phyloP scores from a whole-genome alignment of 2,797 vertebrate species.

The Lepus oiostolus region DNA sequence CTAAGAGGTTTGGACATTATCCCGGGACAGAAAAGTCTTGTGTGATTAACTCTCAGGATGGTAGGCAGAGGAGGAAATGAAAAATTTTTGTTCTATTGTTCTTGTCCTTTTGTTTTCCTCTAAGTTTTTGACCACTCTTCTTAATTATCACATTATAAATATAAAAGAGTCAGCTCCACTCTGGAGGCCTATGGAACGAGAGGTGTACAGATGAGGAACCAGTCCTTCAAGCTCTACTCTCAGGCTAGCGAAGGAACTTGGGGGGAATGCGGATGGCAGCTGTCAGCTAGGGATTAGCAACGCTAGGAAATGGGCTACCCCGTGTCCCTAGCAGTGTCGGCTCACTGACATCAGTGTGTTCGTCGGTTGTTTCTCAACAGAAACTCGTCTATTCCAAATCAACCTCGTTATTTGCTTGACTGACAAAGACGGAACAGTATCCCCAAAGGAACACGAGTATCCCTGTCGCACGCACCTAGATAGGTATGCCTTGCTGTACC shows the following conservation, averaged over 20 bases:
- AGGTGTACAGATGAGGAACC: neutral
- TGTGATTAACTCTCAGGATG: neutral
- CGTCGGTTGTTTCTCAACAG: neutral
- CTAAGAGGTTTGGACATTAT: neutral
- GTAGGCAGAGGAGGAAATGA: neutral
- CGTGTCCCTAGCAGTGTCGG: neutral
- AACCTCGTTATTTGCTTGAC: neutral
- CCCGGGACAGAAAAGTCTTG: neutral
- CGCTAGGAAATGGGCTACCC: neutral
- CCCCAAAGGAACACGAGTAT: neutral
- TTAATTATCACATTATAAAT: slow-evolving; percentile 16
- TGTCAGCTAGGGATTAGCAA: accelerated
- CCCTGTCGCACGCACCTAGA: neutral
- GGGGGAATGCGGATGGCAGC: neutral
- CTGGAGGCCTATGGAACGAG: slow-evolving; percentile 19
- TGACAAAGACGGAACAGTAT: neutral
- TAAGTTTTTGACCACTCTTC: neutral
- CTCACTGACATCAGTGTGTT: neutral
- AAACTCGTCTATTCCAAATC: slow-evolving; percentile 16
- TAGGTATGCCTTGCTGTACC: neutral
- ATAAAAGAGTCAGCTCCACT: neutral
- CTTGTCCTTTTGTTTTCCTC: neutral
- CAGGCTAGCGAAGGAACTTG: neutral
- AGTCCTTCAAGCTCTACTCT: neutral
- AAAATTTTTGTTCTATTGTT: neutral